A percentile compares a stretch with the other conserved stretches of the same genome.
Evolutionary conservation across 53 echinoderm and acorn worm genomes (phyloP).

Genomic region (Echinometra lucunter): DNA sequence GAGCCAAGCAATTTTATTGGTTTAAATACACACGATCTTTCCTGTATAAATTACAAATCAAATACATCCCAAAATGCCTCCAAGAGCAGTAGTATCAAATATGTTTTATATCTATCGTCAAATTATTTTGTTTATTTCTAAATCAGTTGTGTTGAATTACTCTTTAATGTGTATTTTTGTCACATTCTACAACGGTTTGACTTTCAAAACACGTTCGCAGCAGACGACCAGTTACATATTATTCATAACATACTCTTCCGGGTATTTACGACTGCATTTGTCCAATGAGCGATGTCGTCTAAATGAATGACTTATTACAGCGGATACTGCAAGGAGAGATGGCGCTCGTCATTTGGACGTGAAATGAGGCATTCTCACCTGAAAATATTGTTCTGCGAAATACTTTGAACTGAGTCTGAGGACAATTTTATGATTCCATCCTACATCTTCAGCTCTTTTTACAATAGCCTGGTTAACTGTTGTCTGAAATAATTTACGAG

Average conservation of each 20-base stretch:
- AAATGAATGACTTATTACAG: not conserved
- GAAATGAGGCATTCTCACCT: not conserved
- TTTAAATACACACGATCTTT: not conserved
- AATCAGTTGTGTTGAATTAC: not conserved
- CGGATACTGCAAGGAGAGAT: not conserved
- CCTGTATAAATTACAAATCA: not conserved
- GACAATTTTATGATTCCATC: not conserved
- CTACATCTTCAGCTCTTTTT: not conserved
- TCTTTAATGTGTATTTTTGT: not conserved
- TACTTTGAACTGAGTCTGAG: not conserved
- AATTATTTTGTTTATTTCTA: not conserved
- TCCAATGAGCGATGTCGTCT: conserved; percentile 14
- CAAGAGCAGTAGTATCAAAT: not conserved
- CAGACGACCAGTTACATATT: not conserved
- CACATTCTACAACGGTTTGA: not conserved
- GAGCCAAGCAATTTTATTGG: conserved; percentile 11
- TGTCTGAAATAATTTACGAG: not conserved
- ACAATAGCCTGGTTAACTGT: not conserved
- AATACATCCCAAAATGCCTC: not conserved
- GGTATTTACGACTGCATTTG: not conserved
- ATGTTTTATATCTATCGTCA: not conserved
- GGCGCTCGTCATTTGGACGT: conserved; percentile 14
- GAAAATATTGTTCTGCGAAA: not conserved
- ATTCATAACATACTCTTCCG: not conserved
- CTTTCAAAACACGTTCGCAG: not conserved